Conservation (phyloP, 1,140 invertebrate genomes). For the Drosophila biarmipes region DNA sequence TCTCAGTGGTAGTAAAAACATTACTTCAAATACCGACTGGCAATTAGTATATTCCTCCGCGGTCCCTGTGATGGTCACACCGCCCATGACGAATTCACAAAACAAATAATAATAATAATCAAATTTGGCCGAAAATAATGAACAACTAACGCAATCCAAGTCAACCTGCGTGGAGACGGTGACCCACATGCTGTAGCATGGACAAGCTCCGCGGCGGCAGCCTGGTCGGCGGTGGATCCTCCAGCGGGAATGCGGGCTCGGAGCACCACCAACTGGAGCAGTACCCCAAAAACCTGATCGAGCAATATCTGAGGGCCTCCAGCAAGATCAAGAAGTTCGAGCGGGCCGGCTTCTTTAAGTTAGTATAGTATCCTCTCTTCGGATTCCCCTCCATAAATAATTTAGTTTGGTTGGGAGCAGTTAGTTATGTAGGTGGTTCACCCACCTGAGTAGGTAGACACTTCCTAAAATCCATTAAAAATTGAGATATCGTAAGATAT, state of each 20-base stretch:
- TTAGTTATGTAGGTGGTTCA: no score
- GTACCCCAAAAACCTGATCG: slow-evolving; percentile 69
- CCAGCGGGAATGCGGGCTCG: background rate
- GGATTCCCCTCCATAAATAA: background rate
- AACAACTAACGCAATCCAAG: background rate
- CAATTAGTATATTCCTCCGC: background rate
- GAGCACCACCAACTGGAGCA: slow-evolving; percentile 42
- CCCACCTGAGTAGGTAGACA: no score
- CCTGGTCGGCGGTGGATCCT: slow-evolving; percentile 8
- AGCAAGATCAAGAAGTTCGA: slow-evolving; percentile 82
- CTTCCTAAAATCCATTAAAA: no score
- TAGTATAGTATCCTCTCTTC: slow-evolving; percentile 17
- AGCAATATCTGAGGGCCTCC: slow-evolving; percentile 76
- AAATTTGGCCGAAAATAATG: slow-evolving; percentile 4
- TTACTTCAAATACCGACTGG: background rate
- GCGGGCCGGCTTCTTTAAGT: slow-evolving; percentile 82
- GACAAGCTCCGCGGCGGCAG: slow-evolving; percentile 50
- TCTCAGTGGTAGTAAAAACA: background rate
- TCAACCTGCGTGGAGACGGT: background rate
- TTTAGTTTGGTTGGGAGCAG: background rate
- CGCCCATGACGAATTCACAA: slow-evolving; percentile 3
- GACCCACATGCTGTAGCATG: slow-evolving; percentile 31
- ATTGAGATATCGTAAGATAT: no score
- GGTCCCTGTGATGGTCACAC: background rate
- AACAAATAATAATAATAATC: slow-evolving; percentile 2